These are phyloP conservation scores for Campaea margaritaria DNA, from an alignment of 2,888 invertebrate species.

Conservation along the genomic window DNA sequence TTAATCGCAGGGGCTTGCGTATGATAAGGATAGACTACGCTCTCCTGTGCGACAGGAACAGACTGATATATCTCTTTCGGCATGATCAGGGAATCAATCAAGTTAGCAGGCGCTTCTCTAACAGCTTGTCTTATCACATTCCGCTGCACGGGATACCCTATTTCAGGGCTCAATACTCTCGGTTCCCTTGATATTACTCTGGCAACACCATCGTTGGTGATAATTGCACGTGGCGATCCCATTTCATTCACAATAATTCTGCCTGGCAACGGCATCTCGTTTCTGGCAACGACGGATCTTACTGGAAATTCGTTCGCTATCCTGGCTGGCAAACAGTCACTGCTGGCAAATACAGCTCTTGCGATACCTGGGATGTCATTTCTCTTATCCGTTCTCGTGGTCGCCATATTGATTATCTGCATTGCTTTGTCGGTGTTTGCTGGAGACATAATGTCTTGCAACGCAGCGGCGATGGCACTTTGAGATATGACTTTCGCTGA, in stretches of 20 bases:
- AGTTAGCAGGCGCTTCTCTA: constrained; percentile 13
- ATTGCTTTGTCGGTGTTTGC: constrained; percentile 47
- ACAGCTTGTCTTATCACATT: constrained; percentile 6
- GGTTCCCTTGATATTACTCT: constrained; percentile 8
- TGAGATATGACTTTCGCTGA: constrained; percentile 34
- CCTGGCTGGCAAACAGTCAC: constrained; percentile 17
- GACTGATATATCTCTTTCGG: constrained; percentile 29
- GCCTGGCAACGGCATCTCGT: constrained; percentile 13
- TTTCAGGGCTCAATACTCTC: constrained; percentile 1
- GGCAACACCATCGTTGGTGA: constrained; percentile 24
- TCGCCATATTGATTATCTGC: constrained; percentile 41
- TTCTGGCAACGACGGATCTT: constrained; percentile 5
- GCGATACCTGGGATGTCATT: constrained; percentile 26
- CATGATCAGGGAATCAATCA: constrained; percentile 23
- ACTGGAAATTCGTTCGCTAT: constrained; percentile 17
- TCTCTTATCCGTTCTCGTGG: constrained; percentile 20
- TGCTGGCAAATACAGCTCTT: constrained; percentile 8
- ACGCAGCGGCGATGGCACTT: constrained; percentile 37
- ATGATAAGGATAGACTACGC: constrained; percentile 7
- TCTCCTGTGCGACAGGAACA: constrained; percentile 11
- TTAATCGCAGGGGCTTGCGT: background rate
- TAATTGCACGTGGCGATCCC: constrained; percentile 17
- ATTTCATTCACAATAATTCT: constrained; percentile 18
- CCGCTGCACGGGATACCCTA: constrained; percentile 4
- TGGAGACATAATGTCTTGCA: constrained; percentile 55